These are phyloP conservation scores for Antennarius striatus DNA, from an alignment of 2,113 vertebrate species.

Conservation along the genomic window DNA sequence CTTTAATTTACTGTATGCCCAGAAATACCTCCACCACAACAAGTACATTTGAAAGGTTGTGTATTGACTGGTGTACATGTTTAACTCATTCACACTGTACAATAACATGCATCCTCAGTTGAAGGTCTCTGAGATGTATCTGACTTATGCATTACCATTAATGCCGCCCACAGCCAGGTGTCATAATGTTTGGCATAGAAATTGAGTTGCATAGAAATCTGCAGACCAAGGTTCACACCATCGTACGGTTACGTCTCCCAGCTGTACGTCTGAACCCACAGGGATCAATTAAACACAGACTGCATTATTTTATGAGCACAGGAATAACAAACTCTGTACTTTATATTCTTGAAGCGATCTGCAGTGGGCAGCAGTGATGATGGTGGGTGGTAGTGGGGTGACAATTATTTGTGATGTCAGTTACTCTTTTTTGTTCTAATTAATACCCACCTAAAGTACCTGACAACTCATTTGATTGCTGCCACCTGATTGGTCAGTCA, in stretches of 20 bases:
- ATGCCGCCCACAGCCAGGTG: constrained; percentile 44
- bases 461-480: no score
- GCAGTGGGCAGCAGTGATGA: constrained; percentile 21
- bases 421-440: constrained; percentile 10
- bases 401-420: constrained; percentile 15
- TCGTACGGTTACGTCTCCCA: constrained; percentile 55
- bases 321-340: not conserved
- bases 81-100: not conserved
- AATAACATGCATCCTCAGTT: not conserved
- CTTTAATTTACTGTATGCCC: not conserved
- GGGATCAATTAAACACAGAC: constrained; percentile 81
- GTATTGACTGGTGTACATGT: no score
- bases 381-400: constrained; percentile 9
- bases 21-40: not conserved
- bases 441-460: constrained; percentile 19
- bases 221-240: constrained; percentile 59
- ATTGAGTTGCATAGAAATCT: constrained; percentile 54
- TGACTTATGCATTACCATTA: constrained; percentile 51
- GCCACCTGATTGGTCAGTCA: no score
- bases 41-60: no score
- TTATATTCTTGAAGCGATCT: constrained; percentile 56
- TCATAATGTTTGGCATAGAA: constrained; percentile 16
- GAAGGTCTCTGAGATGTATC: not conserved
- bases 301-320: constrained; percentile 66
- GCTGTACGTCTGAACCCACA: constrained; percentile 67